Evolutionary conservation across 2,888 invertebrate species (phyloP).

Genomic region (Macrosiphum euphorbiae): DNA sequence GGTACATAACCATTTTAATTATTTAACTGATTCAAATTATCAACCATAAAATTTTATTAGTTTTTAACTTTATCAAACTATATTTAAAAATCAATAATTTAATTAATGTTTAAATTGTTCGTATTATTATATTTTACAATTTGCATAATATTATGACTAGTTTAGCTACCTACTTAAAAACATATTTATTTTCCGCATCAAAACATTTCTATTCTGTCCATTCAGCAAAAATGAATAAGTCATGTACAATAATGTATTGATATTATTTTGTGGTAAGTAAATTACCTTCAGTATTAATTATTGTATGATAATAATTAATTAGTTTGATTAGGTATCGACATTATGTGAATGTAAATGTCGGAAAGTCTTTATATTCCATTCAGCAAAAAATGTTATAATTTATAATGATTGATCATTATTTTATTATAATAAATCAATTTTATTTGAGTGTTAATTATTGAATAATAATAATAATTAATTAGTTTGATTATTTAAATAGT

Average conservation of each 20-base stretch:
- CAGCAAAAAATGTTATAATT: not conserved
- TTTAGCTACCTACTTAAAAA: not conserved
- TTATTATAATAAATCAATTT: not conserved
- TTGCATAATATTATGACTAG: not conserved
- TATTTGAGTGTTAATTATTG: not conserved
- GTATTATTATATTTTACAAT: not conserved
- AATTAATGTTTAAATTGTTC: not conserved
- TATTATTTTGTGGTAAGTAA: not conserved
- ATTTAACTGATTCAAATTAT: not conserved
- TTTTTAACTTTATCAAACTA: not conserved
- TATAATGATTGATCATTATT: not conserved
- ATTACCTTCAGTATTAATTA: not conserved
- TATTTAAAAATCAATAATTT: conserved; percentile 2
- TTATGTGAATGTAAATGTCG: not conserved
- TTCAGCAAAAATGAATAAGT: not conserved
- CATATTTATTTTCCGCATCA: not conserved
- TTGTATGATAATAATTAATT: not conserved
- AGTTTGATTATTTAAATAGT: not conserved
- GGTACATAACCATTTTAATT: not conserved
- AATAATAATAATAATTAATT: not conserved
- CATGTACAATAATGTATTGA: not conserved
- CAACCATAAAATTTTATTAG: too few species aligned
- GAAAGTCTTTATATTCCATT: not conserved
- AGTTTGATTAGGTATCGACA: not conserved
- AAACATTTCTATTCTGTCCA: not conserved